Evolutionary conservation across 2,888 invertebrate genomes (phyloP).

Genomic region (Agrochola circellaris): DNA sequence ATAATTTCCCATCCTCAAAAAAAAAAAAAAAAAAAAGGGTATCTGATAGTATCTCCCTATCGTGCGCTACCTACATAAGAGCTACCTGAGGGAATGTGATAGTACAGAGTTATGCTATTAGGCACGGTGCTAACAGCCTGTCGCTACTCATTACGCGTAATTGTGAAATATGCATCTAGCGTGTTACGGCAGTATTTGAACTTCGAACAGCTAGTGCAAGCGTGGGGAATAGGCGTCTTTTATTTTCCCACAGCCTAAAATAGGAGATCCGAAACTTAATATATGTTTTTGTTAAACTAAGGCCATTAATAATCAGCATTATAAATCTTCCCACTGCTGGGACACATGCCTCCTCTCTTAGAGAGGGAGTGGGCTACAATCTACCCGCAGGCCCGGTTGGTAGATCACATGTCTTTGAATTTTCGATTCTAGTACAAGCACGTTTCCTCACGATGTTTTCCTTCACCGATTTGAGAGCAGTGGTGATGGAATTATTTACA

Average conservation of each 20-base stretch:
- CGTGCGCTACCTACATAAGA: background rate
- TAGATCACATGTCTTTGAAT: too few species aligned
- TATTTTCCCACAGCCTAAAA: background rate
- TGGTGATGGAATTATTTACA: too few species aligned
- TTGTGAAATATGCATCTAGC: conserved; percentile 41
- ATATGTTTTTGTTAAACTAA: background rate
- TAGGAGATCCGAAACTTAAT: background rate
- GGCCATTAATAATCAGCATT: background rate
- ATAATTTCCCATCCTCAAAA: too few species aligned
- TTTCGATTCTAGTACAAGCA: too few species aligned
- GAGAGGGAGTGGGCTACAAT: too few species aligned
- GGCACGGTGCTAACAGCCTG: conserved; percentile 13
- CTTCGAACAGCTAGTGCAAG: background rate
- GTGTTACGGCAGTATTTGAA: conserved; percentile 4
- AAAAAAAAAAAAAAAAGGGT: too few species aligned
- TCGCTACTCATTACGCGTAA: conserved; percentile 43
- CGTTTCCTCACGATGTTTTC: too few species aligned
- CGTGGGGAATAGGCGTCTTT: background rate
- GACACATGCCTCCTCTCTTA: too few species aligned
- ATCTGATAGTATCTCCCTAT: background rate
- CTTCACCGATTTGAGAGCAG: too few species aligned
- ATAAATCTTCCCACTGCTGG: too few species aligned
- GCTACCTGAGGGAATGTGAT: background rate
- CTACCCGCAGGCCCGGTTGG: too few species aligned
- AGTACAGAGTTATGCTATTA: conserved; percentile 11